Percentiles rank a stretch among this genome's conserved stretches.
These are phyloP conservation scores for Stegodyphus dumicola DNA, from an alignment of 1,140 invertebrate genomes.

Conservation along the genomic window DNA sequence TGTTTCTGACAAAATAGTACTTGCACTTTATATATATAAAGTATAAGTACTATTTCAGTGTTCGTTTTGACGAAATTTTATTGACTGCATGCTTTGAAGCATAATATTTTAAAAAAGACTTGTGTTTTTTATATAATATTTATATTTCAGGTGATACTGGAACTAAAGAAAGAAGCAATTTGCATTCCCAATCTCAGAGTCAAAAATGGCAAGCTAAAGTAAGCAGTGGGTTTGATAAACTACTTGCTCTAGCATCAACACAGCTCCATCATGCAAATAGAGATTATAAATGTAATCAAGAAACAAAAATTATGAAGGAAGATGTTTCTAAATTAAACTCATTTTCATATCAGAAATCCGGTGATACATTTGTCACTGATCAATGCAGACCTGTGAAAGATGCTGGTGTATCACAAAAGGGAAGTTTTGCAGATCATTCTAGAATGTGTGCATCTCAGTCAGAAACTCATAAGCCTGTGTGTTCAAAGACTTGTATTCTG, in stretches of 20 bases:
- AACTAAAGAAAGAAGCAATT: conserved; percentile 40
- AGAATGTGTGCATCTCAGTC: conserved; percentile 18
- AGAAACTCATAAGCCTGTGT: conserved; percentile 36
- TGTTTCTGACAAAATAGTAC: too few relatives aligned
- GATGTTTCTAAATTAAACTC: conserved; percentile 16
- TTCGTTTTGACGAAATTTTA: too few relatives aligned
- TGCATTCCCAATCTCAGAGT: conserved; percentile 55
- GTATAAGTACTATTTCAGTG: too few relatives aligned
- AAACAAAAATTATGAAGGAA: conserved; percentile 17
- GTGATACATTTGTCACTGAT: conserved; percentile 40
- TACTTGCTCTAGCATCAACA: conserved; percentile 86
- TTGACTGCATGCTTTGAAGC: too few relatives aligned
- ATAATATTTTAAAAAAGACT: too few relatives aligned
- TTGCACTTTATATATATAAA: too few relatives aligned
- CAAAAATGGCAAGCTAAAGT: conserved; percentile 85
- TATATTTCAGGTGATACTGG: conserved; percentile 24
- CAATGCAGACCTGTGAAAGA: conserved; percentile 38
- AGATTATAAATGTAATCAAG: conserved; percentile 47
- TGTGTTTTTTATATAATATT: neutral
- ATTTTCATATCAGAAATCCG: conserved; percentile 55
- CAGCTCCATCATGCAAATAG: conserved; percentile 78
- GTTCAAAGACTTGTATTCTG: conserved; percentile 6
- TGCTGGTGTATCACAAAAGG: conserved; percentile 13
- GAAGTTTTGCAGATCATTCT: conserved; percentile 53
- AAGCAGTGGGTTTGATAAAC: conserved; percentile 85